Conservation (phyloP, 2,888 invertebrate genomes). For the Athalia circularis region DNA sequence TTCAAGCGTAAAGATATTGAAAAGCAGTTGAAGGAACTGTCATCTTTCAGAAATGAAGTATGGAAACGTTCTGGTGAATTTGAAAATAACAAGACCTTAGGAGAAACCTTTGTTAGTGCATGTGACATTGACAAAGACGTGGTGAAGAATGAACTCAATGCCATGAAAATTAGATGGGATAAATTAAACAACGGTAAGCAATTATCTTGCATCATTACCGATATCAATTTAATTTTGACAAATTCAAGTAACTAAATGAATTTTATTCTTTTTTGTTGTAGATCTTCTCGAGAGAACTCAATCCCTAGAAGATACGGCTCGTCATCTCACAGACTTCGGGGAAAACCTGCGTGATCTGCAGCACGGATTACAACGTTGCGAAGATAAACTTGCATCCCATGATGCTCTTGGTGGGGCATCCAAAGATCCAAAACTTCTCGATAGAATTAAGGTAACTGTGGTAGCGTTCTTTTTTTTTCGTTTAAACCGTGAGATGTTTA, state of each 20-base stretch:
- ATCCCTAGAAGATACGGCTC: constrained; percentile 88
- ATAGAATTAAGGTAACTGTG: constrained; percentile 83
- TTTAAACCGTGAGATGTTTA: background rate
- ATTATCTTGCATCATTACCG: no score
- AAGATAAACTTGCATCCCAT: constrained; percentile 87
- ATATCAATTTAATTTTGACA: no score
- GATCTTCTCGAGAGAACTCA: constrained; percentile 85
- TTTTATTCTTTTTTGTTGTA: constrained; percentile 60
- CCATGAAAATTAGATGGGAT: constrained; percentile 93
- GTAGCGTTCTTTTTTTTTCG: background rate
- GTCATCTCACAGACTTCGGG: constrained; percentile 88
- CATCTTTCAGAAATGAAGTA: constrained; percentile 92
- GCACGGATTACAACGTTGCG: constrained; percentile 89
- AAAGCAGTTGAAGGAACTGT: constrained; percentile 90
- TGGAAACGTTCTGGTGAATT: constrained; percentile 96
- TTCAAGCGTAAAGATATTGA: constrained; percentile 92
- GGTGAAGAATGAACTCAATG: constrained; percentile 87
- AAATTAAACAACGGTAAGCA: constrained; percentile 86
- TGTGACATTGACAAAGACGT: constrained; percentile 95
- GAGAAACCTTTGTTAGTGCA: constrained; percentile 90
- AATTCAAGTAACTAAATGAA: no score
- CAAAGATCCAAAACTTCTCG: constrained; percentile 88
- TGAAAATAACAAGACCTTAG: constrained; percentile 90
- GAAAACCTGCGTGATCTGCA: constrained; percentile 91
- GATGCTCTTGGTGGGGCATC: constrained; percentile 85